Evolutionary conservation across 2,888 invertebrate genomes (phyloP).

Genomic region (Chymomyza procnemis): DNA sequence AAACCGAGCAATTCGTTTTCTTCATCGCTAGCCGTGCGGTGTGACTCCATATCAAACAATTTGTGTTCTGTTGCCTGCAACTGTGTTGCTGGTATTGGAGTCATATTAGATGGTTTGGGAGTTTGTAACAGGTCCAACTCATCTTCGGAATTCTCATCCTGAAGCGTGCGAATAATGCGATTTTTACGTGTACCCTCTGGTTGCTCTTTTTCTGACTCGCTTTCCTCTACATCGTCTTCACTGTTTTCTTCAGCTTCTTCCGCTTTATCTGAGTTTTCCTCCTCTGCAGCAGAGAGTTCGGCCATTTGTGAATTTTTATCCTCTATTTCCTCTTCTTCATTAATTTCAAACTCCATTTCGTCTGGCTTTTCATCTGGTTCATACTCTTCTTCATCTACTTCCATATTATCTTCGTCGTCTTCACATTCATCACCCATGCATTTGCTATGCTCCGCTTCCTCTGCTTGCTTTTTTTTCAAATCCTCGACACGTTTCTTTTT

Average conservation of each 20-base stretch:
- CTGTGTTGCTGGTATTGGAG: slow-evolving; percentile 43
- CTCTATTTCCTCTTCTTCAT: slow-evolving; percentile 70
- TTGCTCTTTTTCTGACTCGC: slow-evolving; percentile 56
- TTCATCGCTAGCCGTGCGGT: slow-evolving; percentile 56
- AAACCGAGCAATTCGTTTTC: slow-evolving; percentile 80
- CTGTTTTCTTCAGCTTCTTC: slow-evolving; percentile 71
- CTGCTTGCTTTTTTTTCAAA: slow-evolving; percentile 80
- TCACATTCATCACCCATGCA: slow-evolving; percentile 76
- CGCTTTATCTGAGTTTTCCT: slow-evolving; percentile 50
- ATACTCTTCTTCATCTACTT: slow-evolving; percentile 72
- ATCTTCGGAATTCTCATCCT: slow-evolving; percentile 75
- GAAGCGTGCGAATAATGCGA: slow-evolving; percentile 74
- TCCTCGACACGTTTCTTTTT: slow-evolving; percentile 84
- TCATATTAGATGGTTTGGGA: slow-evolving; percentile 32
- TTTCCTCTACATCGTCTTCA: slow-evolving; percentile 59
- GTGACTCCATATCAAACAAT: slow-evolving; percentile 59
- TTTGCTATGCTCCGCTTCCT: slow-evolving; percentile 77
- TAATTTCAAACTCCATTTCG: slow-evolving; percentile 55
- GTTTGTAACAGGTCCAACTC: slow-evolving; percentile 68
- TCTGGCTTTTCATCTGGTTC: slow-evolving; percentile 66
- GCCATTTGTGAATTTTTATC: slow-evolving; percentile 57
- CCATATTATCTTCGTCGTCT: slow-evolving; percentile 58
- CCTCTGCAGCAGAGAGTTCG: slow-evolving; percentile 59
- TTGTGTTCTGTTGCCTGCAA: slow-evolving; percentile 49
- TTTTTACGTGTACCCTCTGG: slow-evolving; percentile 77